Percentiles rank a stretch among this genome's conserved stretches.
Conservation (phyloP, 2,888 invertebrate species). For the Copidosoma aretas region DNA sequence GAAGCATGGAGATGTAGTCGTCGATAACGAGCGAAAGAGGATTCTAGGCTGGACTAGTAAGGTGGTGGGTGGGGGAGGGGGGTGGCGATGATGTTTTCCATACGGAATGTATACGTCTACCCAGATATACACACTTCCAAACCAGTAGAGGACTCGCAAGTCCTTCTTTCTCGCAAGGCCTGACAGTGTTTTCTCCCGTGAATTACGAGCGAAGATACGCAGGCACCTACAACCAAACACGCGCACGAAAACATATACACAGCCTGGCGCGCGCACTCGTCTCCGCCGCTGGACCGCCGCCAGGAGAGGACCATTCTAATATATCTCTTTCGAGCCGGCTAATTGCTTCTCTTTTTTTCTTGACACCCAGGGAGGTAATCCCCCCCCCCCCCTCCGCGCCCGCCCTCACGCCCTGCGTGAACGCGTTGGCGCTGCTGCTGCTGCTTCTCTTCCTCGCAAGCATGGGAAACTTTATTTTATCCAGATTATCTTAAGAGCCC, state of each 20-base stretch:
- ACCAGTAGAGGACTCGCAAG: conserved; percentile 37
- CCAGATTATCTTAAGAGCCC: conserved; percentile 42
- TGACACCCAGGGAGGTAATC: conserved; percentile 42
- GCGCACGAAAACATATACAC: no score
- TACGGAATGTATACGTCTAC: no score
- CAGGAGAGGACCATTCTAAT: conserved; percentile 47
- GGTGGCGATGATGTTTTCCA: no score
- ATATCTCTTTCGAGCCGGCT: conserved; percentile 48
- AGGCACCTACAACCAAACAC: neutral
- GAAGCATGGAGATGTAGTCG: conserved; percentile 59
- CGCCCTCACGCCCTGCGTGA: neutral
- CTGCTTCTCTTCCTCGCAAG: neutral
- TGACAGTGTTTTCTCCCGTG: conserved; percentile 48
- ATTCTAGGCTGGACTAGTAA: no score
- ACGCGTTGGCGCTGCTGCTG: no score
- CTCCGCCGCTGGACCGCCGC: neutral
- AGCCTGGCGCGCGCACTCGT: no score
- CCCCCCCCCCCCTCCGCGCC: neutral
- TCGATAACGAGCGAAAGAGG: no score
- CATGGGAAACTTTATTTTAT: conserved; percentile 42
- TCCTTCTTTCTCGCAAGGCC: no score
- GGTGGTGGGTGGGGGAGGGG: no score
- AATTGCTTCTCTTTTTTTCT: conserved; percentile 42
- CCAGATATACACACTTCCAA: no score
- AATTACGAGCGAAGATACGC: conserved; percentile 44